phyloP scores from a whole-genome alignment of 2,888 invertebrate species.

The Cantharis lateralis region DNA sequence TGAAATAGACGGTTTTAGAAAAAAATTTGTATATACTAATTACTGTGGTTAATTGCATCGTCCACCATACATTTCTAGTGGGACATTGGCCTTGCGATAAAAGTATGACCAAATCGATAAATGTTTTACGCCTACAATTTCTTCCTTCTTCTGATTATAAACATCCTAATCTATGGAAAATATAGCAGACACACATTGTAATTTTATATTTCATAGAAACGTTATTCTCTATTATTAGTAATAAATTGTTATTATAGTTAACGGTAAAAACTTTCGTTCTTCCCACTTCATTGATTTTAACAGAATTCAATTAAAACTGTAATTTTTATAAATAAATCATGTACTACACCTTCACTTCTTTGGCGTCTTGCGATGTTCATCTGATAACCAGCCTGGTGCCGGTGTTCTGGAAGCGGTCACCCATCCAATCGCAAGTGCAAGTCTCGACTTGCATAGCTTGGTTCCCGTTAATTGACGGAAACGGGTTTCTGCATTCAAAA shows the following conservation, averaged over 20 bases:
- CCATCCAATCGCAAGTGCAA: too few species aligned
- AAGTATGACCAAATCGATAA: not conserved
- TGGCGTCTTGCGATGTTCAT: too few species aligned
- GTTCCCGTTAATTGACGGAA: too few species aligned
- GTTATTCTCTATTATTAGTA: not conserved
- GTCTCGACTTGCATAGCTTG: too few species aligned
- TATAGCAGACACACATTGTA: not conserved
- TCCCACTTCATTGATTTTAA: not conserved
- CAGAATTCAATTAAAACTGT: not conserved
- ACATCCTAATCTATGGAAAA: not conserved
- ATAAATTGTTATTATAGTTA: not conserved
- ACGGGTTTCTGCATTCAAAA: not conserved
- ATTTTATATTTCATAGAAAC: not conserved
- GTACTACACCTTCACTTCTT: not conserved
- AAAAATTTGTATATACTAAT: not conserved
- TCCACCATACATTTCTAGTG: not conserved
- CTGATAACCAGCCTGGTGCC: too few species aligned
- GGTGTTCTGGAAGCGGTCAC: too few species aligned
- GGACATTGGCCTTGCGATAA: constrained; percentile 3
- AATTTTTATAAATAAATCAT: not conserved
- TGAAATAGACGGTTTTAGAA: not conserved
- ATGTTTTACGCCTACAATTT: constrained; percentile 5
- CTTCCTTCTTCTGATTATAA: constrained; percentile 8
- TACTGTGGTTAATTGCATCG: not conserved
- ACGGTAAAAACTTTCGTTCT: not conserved